Conservation (phyloP, 2,113 vertebrate species). For the Haemorhous mexicanus region DNA sequence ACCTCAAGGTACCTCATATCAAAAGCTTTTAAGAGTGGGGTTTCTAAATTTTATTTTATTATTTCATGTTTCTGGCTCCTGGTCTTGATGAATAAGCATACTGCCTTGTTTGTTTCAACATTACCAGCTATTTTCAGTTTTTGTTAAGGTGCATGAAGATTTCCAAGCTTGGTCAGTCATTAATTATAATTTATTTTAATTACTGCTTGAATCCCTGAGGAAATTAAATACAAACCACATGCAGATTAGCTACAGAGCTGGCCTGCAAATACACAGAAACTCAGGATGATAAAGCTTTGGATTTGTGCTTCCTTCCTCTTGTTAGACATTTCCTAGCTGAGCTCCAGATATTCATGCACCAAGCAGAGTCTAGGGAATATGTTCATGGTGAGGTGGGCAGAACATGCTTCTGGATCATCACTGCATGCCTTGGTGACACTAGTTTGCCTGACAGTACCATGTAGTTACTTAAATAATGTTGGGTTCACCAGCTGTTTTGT, state of each 20-base stretch:
- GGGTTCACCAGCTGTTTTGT: background rate
- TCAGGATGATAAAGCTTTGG: background rate
- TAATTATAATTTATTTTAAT: slow-evolving; percentile 59
- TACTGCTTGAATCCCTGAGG: background rate
- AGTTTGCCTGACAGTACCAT: background rate
- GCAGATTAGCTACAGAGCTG: background rate
- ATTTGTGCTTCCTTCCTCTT: background rate
- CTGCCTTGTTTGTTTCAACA: background rate
- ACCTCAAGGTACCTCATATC: background rate
- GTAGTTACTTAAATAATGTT: background rate
- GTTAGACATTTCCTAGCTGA: background rate
- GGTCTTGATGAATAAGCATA: background rate
- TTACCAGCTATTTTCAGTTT: background rate
- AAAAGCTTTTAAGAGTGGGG: background rate
- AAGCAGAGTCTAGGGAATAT: background rate
- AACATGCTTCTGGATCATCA: background rate
- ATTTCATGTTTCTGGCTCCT: background rate
- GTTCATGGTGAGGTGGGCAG: background rate
- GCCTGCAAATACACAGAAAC: background rate
- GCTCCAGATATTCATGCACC: background rate
- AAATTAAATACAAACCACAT: background rate
- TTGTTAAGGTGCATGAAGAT: background rate
- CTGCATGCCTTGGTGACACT: rapidly evolving
- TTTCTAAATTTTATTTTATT: background rate
- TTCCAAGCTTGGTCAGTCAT: background rate